Conservation (phyloP, 2,113 vertebrate species). For the Pygoscelis antarcticus region DNA sequence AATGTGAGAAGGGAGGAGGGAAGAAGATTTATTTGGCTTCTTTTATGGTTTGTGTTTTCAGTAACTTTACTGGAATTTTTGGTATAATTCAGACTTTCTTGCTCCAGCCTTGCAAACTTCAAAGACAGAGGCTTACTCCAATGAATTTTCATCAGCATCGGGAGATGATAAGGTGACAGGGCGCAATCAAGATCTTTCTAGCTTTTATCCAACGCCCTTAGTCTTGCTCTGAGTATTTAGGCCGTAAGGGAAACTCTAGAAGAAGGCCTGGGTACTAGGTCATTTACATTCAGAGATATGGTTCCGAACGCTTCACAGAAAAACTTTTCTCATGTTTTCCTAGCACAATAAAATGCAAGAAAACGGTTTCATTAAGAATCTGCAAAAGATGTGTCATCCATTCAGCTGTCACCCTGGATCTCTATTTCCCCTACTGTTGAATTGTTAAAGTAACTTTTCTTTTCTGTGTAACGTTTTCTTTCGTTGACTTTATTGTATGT, state of each 20-base stretch:
- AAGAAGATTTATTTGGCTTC: background rate
- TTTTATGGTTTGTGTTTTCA: background rate
- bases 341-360: background rate
- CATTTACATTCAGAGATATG: background rate
- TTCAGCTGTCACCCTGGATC: background rate
- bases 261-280: background rate
- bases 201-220: background rate
- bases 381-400: background rate
- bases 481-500: slow-evolving; percentile 32
- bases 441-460: slow-evolving; percentile 44
- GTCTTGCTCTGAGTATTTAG: background rate
- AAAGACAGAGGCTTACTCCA: background rate
- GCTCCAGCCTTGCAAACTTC: background rate
- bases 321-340: background rate
- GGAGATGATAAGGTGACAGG: background rate
- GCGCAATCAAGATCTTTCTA: background rate
- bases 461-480: slow-evolving; percentile 26
- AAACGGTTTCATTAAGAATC: background rate
- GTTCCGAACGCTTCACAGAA: background rate
- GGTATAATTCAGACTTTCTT: background rate
- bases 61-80: background rate
- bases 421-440: background rate
- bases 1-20: background rate
- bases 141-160: background rate
- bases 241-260: background rate